A percentile compares a stretch with the other conserved stretches of the same genome.
These are phyloP conservation scores for Plutomurus gul DNA, from an alignment of 1,140 invertebrate genomes.

Conservation along the genomic window DNA sequence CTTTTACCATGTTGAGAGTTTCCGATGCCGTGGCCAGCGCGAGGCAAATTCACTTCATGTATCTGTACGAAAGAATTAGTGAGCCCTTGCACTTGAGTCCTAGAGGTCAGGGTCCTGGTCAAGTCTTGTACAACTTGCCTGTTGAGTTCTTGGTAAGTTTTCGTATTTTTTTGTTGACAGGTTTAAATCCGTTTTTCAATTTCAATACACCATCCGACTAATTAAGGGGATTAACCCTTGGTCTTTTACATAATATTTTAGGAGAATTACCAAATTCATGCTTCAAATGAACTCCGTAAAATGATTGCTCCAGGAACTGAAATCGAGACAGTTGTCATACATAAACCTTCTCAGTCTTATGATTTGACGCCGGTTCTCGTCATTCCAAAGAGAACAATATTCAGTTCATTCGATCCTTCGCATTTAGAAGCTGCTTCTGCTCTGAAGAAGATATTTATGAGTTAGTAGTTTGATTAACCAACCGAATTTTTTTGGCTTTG, in stretches of 20 bases:
- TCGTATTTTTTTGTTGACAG: neutral
- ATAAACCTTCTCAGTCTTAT: neutral
- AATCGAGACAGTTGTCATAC: neutral
- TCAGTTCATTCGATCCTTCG: slow-evolving; percentile 37
- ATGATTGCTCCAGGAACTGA: neutral
- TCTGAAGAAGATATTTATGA: slow-evolving; percentile 37
- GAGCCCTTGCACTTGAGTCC: slow-evolving; percentile 36
- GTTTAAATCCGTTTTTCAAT: no score
- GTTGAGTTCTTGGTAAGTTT: neutral
- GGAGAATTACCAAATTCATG: neutral
- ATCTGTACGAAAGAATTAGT: slow-evolving; percentile 36
- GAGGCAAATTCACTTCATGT: slow-evolving; percentile 21
- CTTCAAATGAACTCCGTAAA: neutral
- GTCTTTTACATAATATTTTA: neutral
- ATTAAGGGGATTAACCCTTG: neutral
- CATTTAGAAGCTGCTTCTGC: slow-evolving; percentile 37
- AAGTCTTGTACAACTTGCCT: slow-evolving; percentile 32
- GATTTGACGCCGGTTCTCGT: neutral
- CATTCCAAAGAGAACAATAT: slow-evolving; percentile 7
- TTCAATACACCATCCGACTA: no score
- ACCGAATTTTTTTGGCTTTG: no score
- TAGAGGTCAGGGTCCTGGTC: neutral
- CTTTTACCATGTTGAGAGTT: neutral
- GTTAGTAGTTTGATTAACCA: no score
- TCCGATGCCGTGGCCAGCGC: neutral